Conservation (phyloP, 2,888 invertebrate species). For the Odiellus spinosus region DNA sequence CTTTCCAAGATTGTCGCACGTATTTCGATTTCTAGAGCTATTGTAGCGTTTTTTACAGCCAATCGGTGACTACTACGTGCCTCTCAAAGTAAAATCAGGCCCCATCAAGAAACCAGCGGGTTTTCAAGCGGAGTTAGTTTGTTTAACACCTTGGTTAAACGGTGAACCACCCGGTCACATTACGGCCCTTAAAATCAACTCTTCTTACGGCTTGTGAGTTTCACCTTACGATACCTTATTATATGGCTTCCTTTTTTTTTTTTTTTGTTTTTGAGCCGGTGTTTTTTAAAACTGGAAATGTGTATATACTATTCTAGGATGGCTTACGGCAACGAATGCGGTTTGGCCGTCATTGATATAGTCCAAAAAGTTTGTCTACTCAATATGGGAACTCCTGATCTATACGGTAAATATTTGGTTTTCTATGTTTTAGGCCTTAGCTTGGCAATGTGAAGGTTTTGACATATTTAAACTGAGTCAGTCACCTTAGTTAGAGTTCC, state of each 20-base stretch:
- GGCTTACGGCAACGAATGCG: slow-evolving; percentile 93
- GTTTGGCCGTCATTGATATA: slow-evolving; percentile 86
- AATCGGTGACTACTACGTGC: slow-evolving; percentile 29
- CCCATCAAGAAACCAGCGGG: slow-evolving; percentile 77
- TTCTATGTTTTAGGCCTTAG: too few species aligned
- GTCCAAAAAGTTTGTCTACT: slow-evolving; percentile 77
- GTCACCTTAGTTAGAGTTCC: too few species aligned
- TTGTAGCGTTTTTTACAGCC: neutral
- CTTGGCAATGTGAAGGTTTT: too few species aligned
- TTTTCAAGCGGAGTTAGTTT: slow-evolving; percentile 89
- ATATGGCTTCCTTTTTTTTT: too few species aligned
- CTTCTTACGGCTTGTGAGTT: slow-evolving; percentile 91
- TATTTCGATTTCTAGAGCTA: too few species aligned
- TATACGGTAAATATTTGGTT: slow-evolving; percentile 49
- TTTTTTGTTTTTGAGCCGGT: too few species aligned
- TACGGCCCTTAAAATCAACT: slow-evolving; percentile 80
- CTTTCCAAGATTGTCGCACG: too few species aligned
- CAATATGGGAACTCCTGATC: slow-evolving; percentile 74
- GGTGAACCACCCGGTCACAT: slow-evolving; percentile 67
- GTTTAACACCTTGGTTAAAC: slow-evolving; percentile 67
- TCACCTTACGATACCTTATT: neutral
- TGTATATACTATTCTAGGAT: slow-evolving; percentile 61
- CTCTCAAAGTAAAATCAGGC: slow-evolving; percentile 54
- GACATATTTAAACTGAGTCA: too few species aligned
- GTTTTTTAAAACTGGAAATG: too few species aligned